Conservation (phyloP, 2,888 invertebrate genomes). For the Himalopsyche japonica region DNA sequence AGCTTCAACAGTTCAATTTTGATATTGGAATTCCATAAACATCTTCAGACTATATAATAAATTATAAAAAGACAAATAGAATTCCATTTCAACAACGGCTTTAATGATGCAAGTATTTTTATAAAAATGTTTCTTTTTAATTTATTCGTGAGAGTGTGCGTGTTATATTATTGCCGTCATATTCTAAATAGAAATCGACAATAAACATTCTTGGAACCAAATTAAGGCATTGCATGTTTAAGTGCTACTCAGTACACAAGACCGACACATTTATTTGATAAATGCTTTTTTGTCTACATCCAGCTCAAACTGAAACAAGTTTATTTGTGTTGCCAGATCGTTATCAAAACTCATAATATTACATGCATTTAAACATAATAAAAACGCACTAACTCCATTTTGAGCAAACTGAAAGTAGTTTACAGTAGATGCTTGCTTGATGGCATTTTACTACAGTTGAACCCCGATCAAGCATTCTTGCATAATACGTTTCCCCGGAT, state of each 20-base stretch:
- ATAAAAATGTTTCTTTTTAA: neutral
- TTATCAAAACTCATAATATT: neutral
- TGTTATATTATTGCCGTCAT: neutral
- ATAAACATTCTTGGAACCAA: slow-evolving; percentile 29
- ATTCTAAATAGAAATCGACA: slow-evolving; percentile 25
- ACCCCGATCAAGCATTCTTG: no score
- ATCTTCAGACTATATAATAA: no score
- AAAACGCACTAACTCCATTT: neutral
- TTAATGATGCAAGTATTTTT: neutral
- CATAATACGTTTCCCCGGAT: no score
- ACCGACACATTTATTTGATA: neutral
- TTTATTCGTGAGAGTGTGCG: neutral
- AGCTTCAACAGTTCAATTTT: no score
- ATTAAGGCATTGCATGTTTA: slow-evolving; percentile 30
- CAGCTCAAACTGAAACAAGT: neutral
- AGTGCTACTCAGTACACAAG: neutral
- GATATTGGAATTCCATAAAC: no score
- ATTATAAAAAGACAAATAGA: neutral
- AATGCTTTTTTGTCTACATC: neutral
- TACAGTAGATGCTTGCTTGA: no score
- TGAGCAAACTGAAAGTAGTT: neutral
- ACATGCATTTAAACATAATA: neutral
- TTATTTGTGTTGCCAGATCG: neutral
- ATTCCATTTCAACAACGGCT: neutral
- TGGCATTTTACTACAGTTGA: no score